A percentile compares a stretch with the other conserved stretches of the same genome.
Conservation (phyloP, 2,888 invertebrate species). For the Eumacrocentrus americanus region DNA sequence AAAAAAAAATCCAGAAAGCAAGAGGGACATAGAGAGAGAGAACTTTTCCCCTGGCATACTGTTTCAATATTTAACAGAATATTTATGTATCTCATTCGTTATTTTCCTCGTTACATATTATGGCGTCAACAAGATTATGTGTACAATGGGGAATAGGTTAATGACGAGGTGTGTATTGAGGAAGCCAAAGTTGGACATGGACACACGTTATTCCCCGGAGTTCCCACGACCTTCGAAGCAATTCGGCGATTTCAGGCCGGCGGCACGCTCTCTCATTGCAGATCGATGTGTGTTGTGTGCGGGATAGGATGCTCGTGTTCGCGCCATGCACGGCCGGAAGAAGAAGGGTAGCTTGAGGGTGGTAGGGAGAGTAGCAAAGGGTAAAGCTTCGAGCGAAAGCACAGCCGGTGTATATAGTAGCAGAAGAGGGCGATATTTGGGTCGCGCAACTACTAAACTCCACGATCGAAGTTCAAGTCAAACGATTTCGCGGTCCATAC, state of each 20-base stretch:
- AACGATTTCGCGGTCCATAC: slow-evolving; percentile 8
- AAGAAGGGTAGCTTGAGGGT: slow-evolving; percentile 11
- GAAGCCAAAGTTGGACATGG: slow-evolving; percentile 1
- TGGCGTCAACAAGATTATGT: background rate
- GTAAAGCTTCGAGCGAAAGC: slow-evolving; percentile 12
- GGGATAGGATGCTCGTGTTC: slow-evolving; percentile 13
- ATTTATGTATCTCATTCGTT: no score
- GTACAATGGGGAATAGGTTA: background rate
- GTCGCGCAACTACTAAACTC: slow-evolving; percentile 28
- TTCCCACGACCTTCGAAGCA: slow-evolving; percentile 36
- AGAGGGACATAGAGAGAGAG: background rate
- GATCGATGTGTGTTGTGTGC: slow-evolving; percentile 24
- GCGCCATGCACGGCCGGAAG: background rate
- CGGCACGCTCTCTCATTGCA: slow-evolving; percentile 19
- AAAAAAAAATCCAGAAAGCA: background rate
- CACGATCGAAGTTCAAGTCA: slow-evolving; percentile 27
- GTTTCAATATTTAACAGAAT: no score
- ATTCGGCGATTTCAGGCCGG: slow-evolving; percentile 37
- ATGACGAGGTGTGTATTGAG: background rate
- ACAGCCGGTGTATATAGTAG: slow-evolving; percentile 5
- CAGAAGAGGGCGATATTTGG: slow-evolving; percentile 31
- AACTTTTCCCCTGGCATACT: background rate
- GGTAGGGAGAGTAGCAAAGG: background rate
- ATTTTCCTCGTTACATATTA: no score
- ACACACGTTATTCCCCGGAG: slow-evolving; percentile 12